These are phyloP conservation scores for Monopis laevigella DNA, from an alignment of 2,888 invertebrate species.

Conservation along the genomic window DNA sequence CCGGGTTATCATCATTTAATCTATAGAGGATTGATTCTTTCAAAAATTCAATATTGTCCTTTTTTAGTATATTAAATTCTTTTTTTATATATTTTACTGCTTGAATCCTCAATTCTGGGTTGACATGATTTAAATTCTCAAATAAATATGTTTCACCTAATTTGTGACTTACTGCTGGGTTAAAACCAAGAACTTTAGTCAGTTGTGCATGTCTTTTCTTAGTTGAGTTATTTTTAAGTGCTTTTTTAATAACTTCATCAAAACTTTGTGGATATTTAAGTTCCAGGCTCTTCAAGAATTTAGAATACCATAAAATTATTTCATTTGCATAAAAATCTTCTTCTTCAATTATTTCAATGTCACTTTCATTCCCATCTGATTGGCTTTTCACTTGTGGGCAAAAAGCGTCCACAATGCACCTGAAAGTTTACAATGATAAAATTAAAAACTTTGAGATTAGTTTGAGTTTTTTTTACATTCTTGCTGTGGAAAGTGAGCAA, in stretches of 20 bases:
- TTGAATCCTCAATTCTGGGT: conserved; percentile 69
- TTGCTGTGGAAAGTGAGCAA: no score
- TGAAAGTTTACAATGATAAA: conserved; percentile 25
- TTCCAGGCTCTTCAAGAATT: conserved; percentile 71
- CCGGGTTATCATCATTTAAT: conserved; percentile 72
- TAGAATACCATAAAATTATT: conserved; percentile 60
- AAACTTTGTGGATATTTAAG: conserved; percentile 76
- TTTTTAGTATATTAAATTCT: conserved; percentile 53
- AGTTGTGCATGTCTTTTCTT: conserved; percentile 38
- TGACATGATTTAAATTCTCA: conserved; percentile 78
- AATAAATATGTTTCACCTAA: conserved; percentile 65
- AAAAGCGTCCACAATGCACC: conserved; percentile 54
- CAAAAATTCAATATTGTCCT: conserved; percentile 67
- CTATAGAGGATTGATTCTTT: conserved; percentile 71
- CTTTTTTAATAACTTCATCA: conserved; percentile 71
- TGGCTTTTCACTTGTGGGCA: conserved; percentile 22
- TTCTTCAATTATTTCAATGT: conserved; percentile 51
- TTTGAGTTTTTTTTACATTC: no score
- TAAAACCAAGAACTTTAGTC: conserved; percentile 57
- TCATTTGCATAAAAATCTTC: conserved; percentile 36
- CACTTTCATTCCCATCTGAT: conserved; percentile 42
- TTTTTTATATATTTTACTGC: conserved; percentile 73
- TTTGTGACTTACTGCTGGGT: conserved; percentile 63
- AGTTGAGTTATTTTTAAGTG: conserved; percentile 43
- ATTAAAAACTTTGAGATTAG: no score